Base-by-base conservation (phyloP, 2,113 vertebrate genomes). In the Thomomys bottae region DNA sequence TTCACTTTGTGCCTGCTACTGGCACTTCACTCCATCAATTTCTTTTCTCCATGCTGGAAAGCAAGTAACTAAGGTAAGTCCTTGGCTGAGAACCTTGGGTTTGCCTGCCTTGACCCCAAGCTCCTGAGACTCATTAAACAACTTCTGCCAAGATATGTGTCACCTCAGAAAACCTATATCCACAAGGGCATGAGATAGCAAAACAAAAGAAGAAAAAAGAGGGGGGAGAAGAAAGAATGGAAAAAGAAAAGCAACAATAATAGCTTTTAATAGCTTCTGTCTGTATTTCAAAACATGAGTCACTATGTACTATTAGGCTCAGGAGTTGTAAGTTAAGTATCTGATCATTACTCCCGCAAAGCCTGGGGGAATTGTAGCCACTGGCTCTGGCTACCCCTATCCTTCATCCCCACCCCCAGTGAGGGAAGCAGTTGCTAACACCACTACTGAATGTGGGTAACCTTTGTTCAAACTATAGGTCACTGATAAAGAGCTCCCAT, bases 191-290 rank as follows among this genome's bases (percentile, higher is more conserved):
- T 36, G 90, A 92, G 64, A 70, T 26, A 59, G 81, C 4, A n/a
- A 59, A 30, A 61, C 8, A 34, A 10, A 73, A 28, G n/a, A 28
- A 24, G 28, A 28, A 9, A 8, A 72, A 72, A 36, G 36, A 11
- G 36, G 68, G 34, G 26, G 26, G 61, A 23, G 26, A 64, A 24
- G 63, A 64, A 64, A 24, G 17, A 26, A 64, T 8, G 63, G 10
- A 30, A 12, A 30, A 15, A 66, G 17, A 30, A 8, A 66, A 67
- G 5, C 6, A 24, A 38, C 42, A 82, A 67, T 61, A n/a, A 11
- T 7, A 15, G 34, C 38, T 84, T 90, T 91, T 84, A 93, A 85
- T 68, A 64, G 76, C 32, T 30, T 49, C 45, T 54, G 49, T 54
- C 49, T 54, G 14, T 54, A 54, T 54, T 73, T 17, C 42, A 70